Conservation (phyloP, 1,140 invertebrate species). For the Drosophila hydei region DNA sequence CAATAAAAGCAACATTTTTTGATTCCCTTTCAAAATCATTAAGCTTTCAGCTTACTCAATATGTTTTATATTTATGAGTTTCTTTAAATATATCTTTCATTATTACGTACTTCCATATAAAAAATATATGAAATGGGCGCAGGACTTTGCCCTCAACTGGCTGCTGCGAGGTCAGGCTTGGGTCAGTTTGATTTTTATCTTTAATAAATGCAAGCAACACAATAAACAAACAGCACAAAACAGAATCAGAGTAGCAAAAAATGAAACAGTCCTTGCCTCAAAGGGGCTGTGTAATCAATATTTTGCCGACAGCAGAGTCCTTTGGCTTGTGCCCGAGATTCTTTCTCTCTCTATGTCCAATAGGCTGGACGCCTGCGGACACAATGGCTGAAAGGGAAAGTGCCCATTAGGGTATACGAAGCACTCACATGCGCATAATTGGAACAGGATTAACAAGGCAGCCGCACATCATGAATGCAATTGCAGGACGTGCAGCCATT, state of each 20-base stretch:
- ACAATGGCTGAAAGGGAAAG: slow-evolving; percentile 72
- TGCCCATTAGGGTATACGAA: slow-evolving; percentile 74
- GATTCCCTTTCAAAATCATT: too few species aligned
- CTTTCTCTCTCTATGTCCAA: slow-evolving; percentile 14
- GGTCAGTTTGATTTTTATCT: slow-evolving; percentile 72
- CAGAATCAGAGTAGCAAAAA: slow-evolving; percentile 23
- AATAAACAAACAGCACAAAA: slow-evolving; percentile 38
- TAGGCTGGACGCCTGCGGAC: slow-evolving; percentile 37
- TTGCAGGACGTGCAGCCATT: slow-evolving; percentile 47
- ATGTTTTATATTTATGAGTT: neutral
- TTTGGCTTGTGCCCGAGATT: slow-evolving; percentile 15
- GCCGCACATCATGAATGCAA: slow-evolving; percentile 57
- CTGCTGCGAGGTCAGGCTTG: slow-evolving; percentile 49
- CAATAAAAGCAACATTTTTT: neutral
- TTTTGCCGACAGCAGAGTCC: slow-evolving; percentile 64
- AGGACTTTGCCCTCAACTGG: slow-evolving; percentile 11
- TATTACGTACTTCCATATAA: neutral
- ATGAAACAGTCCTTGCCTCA: slow-evolving; percentile 23
- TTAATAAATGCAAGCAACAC: slow-evolving; percentile 51
- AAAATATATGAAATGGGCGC: slow-evolving; percentile 7
- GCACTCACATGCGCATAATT: slow-evolving; percentile 78
- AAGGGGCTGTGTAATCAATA: slow-evolving; percentile 72
- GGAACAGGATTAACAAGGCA: slow-evolving; percentile 78
- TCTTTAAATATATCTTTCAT: neutral
- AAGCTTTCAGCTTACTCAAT: neutral